A percentile compares a stretch with the other conserved stretches of the same genome.
phyloP scores from a whole-genome alignment of 2,888 invertebrate genomes.

The Nephrotoma guestfalica region DNA sequence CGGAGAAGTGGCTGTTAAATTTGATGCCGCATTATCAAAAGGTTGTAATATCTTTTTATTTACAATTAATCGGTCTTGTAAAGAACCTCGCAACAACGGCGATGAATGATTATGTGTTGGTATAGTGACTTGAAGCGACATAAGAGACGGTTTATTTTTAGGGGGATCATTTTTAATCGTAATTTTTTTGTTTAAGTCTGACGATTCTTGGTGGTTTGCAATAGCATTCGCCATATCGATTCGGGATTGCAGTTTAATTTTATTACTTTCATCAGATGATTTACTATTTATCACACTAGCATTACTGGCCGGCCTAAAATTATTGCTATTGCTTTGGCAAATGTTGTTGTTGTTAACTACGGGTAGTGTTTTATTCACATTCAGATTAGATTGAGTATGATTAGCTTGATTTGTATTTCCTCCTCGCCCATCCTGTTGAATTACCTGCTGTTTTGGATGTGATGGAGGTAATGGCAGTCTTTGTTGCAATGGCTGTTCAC shows the following conservation, averaged over 20 bases:
- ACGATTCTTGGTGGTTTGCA: not conserved
- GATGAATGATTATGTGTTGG: not conserved
- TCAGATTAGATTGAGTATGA: not conserved
- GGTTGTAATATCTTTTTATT: not conserved
- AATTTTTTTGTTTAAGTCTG: not conserved
- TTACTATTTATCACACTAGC: slow-evolving; percentile 13
- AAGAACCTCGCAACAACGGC: not conserved
- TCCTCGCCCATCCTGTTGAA: slow-evolving; percentile 4
- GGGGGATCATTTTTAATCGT: not conserved
- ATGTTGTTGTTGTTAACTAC: slow-evolving; percentile 12
- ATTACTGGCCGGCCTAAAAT: not conserved
- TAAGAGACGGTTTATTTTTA: not conserved
- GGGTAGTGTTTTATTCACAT: not conserved
- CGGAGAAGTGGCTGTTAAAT: not conserved
- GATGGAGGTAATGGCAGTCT: not conserved
- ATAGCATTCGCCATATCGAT: not conserved
- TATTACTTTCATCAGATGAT: slow-evolving; percentile 11
- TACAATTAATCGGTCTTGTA: not conserved
- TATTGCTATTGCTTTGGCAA: not conserved
- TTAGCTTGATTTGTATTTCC: slow-evolving; percentile 6
- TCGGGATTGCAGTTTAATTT: not conserved
- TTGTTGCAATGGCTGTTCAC: slow-evolving; percentile 2
- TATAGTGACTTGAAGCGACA: not conserved
- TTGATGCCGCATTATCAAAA: not conserved
- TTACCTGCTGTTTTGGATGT: slow-evolving; percentile 6